Evolutionary conservation across 2,797 vertebrate genomes (phyloP).

Genomic region (Halcyon chelicuti): DNA sequence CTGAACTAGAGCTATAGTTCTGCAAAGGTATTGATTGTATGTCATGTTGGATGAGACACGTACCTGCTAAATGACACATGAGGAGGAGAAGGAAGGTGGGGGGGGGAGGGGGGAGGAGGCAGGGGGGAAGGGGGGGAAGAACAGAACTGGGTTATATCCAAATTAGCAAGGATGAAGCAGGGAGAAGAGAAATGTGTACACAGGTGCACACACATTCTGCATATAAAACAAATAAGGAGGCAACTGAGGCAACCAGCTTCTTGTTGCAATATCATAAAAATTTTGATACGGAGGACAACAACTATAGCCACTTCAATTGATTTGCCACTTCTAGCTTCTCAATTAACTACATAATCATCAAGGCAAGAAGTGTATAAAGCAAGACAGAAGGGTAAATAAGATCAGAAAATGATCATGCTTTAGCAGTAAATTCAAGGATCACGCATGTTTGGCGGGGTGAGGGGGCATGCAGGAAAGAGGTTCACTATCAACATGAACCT

Average conservation of each 20-base stretch:
- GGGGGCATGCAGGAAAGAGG: too few species aligned
- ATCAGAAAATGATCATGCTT: neutral
- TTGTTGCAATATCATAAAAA: neutral
- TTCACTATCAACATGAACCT: neutral
- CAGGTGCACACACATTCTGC: neutral
- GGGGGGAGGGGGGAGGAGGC: too few species aligned
- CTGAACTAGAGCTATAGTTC: neutral
- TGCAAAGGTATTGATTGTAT: neutral
- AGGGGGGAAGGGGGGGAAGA: too few species aligned
- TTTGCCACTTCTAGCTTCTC: neutral
- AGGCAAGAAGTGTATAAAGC: neutral
- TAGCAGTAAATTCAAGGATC: neutral
- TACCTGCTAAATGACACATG: accelerated
- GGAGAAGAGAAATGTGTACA: neutral
- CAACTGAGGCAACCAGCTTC: neutral
- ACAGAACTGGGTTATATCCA: neutral
- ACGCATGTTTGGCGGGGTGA: too few species aligned
- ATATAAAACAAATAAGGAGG: neutral
- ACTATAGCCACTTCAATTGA: neutral
- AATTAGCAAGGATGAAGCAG: neutral
- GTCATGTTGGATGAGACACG: neutral
- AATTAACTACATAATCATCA: neutral
- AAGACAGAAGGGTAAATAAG: neutral
- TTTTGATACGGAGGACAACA: neutral
- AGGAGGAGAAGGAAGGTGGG: too few species aligned